phyloP scores from a whole-genome alignment of 2,888 invertebrate genomes.

The Lycia hirtaria region DNA sequence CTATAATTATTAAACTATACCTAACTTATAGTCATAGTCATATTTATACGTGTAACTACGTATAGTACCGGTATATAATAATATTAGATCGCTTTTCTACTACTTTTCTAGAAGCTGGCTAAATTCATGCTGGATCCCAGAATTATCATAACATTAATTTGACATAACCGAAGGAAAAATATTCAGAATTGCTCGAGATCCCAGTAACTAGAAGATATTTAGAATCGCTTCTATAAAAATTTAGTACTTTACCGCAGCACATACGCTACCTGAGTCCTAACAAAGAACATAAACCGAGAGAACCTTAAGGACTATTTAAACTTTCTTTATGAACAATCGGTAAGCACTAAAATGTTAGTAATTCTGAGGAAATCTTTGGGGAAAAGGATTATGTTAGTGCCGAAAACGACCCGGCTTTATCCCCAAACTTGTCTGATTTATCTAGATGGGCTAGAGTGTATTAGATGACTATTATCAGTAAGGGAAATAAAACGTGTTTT shows the following conservation, averaged over 20 bases:
- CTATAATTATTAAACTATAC: no score
- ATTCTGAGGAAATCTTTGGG: conserved; percentile 18
- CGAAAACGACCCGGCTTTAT: conserved; percentile 17
- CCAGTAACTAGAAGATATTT: conserved; percentile 1
- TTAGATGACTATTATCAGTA: background rate
- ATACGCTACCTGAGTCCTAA: conserved; percentile 7
- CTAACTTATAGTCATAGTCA: no score
- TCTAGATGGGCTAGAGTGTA: background rate
- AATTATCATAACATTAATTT: background rate
- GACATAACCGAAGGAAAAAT: conserved; percentile 1
- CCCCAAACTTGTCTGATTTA: conserved; percentile 21
- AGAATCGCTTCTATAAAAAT: conserved; percentile 13
- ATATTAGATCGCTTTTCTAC: no score
- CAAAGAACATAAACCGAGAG: conserved; percentile 12
- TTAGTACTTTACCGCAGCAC: conserved; percentile 1
- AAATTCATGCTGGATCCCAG: background rate
- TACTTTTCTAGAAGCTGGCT: background rate
- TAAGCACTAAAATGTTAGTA: conserved; percentile 16
- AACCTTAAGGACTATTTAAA: conserved; percentile 24
- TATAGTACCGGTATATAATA: no score
- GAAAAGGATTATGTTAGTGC: conserved; percentile 25
- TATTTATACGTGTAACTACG: no score
- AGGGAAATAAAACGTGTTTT: background rate
- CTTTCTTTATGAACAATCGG: conserved; percentile 27
- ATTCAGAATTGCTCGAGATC: background rate